Percentiles rank a stretch among this genome's conserved stretches.
Conservation (phyloP, 2,797 vertebrate genomes). For the Allobates femoralis region DNA sequence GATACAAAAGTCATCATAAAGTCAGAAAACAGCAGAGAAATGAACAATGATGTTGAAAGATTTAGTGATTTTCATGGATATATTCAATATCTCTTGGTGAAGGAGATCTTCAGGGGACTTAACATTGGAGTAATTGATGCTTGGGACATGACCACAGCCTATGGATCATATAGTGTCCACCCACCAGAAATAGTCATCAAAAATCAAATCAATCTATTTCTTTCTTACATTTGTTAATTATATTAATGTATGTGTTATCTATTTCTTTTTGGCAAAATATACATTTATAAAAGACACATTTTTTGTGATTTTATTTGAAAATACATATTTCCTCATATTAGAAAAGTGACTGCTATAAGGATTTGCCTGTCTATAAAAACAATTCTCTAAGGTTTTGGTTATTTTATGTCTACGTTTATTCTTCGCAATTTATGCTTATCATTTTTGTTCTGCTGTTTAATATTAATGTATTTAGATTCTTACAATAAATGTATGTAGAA, state of each 20-base stretch:
- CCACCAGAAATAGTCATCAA: constrained; percentile 59
- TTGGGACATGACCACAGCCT: constrained; percentile 69
- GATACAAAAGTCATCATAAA: constrained; percentile 68
- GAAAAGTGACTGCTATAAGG: too few relatives aligned
- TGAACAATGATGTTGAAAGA: constrained; percentile 57
- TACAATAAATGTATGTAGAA: too few relatives aligned
- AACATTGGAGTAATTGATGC: constrained; percentile 65
- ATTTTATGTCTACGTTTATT: too few relatives aligned
- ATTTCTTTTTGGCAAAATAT: neutral
- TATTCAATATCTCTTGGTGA: constrained; percentile 64
- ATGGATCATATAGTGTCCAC: constrained; percentile 63
- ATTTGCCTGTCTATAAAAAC: too few relatives aligned
- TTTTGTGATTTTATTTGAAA: too few relatives aligned
- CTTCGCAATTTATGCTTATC: too few relatives aligned
- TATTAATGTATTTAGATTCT: too few relatives aligned
- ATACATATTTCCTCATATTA: too few relatives aligned
- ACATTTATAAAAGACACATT: neutral
- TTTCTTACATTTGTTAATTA: constrained; percentile 64
- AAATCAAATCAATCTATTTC: constrained; percentile 67
- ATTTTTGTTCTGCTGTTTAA: too few relatives aligned
- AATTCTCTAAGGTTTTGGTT: too few relatives aligned
- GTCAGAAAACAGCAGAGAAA: constrained; percentile 67
- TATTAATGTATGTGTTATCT: neutral
- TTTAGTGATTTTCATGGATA: constrained; percentile 69
- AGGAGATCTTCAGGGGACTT: constrained; percentile 67